Evolutionary conservation across 2,113 vertebrate species (phyloP).

Genomic region (Heterocephalus glaber): DNA sequence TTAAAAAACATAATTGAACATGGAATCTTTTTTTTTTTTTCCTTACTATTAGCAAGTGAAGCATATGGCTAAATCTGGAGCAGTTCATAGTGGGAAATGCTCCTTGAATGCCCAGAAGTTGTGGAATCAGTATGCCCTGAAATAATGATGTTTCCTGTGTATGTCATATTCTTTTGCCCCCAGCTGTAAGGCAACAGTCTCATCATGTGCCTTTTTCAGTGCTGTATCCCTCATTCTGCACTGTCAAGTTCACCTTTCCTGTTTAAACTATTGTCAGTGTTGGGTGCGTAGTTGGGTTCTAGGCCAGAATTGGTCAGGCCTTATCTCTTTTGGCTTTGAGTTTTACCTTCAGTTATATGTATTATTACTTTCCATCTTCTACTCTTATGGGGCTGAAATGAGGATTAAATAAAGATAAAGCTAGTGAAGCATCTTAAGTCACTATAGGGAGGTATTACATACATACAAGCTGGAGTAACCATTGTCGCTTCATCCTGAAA

Average conservation of each 20-base stretch:
- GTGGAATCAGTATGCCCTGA: not conserved
- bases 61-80: not conserved
- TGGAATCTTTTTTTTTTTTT: not conserved
- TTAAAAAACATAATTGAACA: not conserved
- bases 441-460: not conserved
- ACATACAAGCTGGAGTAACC: not conserved
- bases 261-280: not conserved
- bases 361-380: not conserved
- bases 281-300: not conserved
- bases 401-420: constrained; percentile 5
- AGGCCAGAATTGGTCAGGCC: not conserved
- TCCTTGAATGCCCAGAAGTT: not conserved
- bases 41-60: not conserved
- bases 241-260: not conserved
- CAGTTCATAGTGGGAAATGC: not conserved
- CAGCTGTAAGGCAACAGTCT: not conserved
- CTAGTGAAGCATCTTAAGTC: not conserved
- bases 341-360: constrained; percentile 16
- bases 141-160: not conserved
- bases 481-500: not conserved
- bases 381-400: not conserved
- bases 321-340: constrained; percentile 3
- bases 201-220: not conserved
- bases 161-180: not conserved
- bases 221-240: not conserved